Percentiles rank a stretch among this genome's conserved stretches.
Evolutionary conservation across 2,888 invertebrate genomes (phyloP).

Genomic region (Zhuqinia jingwanae): DNA sequence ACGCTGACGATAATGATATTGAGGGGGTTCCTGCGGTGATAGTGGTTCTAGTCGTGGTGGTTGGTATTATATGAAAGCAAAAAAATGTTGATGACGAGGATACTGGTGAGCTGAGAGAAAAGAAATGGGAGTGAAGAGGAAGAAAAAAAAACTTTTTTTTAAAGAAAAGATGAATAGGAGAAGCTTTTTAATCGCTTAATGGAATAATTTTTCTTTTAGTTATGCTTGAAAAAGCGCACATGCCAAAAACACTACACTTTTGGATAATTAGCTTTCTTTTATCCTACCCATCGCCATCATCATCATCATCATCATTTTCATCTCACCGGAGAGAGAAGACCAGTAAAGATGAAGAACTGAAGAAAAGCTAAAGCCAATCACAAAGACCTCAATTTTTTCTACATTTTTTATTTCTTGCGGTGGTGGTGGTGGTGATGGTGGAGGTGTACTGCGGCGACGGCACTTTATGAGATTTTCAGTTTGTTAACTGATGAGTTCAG

Average conservation of each 20-base stretch:
- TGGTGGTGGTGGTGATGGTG: no score
- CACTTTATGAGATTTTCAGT: neutral
- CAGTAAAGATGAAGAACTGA: neutral
- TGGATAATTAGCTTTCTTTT: constrained; percentile 79
- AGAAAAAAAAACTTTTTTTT: constrained; percentile 9
- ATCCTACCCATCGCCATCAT: constrained; percentile 22
- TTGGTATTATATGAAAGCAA: constrained; percentile 6
- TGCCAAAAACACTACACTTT: constrained; percentile 79
- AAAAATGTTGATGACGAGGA: constrained; percentile 10
- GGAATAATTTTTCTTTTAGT: constrained; percentile 79
- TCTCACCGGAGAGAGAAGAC: neutral
- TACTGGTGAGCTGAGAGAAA: constrained; percentile 19
- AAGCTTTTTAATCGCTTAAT: constrained; percentile 79
- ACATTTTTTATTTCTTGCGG: no score
- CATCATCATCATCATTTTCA: constrained; percentile 3
- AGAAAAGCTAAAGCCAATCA: no score
- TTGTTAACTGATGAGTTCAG: constrained; percentile 1
- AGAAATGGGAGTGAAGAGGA: constrained; percentile 44
- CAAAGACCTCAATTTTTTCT: no score
- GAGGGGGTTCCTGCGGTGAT: constrained; percentile 33
- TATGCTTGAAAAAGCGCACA: constrained; percentile 77
- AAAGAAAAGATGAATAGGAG: neutral
- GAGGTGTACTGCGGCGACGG: no score
- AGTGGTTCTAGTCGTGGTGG: constrained; percentile 24
- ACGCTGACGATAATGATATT: constrained; percentile 41